Conservation (phyloP, 2,113 vertebrate genomes). For the Microcebus jonahi region DNA sequence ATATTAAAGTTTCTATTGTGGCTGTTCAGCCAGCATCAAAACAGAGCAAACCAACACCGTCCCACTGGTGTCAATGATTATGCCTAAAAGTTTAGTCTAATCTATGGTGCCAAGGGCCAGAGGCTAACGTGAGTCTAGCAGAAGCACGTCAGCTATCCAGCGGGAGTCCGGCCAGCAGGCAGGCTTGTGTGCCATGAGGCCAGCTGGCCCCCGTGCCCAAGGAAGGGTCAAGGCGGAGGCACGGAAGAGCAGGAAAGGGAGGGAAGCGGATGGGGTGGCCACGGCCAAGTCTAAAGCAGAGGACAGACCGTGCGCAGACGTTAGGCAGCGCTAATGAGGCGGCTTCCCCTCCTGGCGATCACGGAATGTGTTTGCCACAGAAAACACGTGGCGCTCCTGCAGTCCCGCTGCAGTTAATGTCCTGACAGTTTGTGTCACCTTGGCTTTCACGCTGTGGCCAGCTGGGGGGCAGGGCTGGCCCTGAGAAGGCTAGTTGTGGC, state of each 20-base stretch:
- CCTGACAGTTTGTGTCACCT: background rate
- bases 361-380: background rate
- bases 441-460: background rate
- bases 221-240: rapidly evolving
- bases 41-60: background rate
- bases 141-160: background rate
- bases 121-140: background rate
- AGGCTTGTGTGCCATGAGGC: too few species aligned
- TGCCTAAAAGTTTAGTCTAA: background rate
- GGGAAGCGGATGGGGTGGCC: background rate
- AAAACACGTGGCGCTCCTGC: rapidly evolving
- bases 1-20: background rate
- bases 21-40: background rate
- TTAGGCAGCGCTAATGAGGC: background rate
- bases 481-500: background rate
- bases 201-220: rapidly evolving
- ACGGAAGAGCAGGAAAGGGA: background rate
- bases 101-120: rapidly evolving
- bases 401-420: background rate
- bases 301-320: too few species aligned
- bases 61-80: background rate
- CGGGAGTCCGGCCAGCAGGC: background rate
- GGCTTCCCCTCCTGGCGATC: background rate
- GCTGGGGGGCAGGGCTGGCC: background rate
- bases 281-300: background rate